phyloP scores from a whole-genome alignment of 2,797 vertebrate species.

The Scolopax bukidnonensis region DNA sequence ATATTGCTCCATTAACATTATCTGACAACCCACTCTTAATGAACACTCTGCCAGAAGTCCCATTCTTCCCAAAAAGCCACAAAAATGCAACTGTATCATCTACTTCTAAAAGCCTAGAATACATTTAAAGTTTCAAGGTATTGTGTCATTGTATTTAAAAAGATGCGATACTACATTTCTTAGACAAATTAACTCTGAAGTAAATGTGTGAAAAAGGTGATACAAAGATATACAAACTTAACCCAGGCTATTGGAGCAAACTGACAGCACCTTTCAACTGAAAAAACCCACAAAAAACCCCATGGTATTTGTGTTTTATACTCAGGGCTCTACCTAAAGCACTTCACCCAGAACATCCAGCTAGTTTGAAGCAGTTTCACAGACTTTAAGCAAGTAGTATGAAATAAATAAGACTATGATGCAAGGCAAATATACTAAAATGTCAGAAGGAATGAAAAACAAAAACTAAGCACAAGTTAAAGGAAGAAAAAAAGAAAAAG shows the following conservation, averaged over 20 bases:
- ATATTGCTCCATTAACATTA: neutral
- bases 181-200: neutral
- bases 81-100: constrained; percentile 2
- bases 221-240: neutral
- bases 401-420: neutral
- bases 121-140: neutral
- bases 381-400: neutral
- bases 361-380: neutral
- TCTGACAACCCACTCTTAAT: neutral
- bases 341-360: neutral
- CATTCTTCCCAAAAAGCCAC: neutral
- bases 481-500: neutral
- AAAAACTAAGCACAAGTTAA: neutral
- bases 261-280: neutral
- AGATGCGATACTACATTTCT: neutral
- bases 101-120: neutral
- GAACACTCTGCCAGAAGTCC: neutral
- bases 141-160: neutral
- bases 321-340: neutral
- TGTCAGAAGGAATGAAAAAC: neutral
- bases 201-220: neutral
- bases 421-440: neutral
- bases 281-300: neutral
- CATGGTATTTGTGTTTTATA: accelerated
- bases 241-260: neutral